phyloP scores from a whole-genome alignment of 2,888 invertebrate species.

The Euzophera pinguis region DNA sequence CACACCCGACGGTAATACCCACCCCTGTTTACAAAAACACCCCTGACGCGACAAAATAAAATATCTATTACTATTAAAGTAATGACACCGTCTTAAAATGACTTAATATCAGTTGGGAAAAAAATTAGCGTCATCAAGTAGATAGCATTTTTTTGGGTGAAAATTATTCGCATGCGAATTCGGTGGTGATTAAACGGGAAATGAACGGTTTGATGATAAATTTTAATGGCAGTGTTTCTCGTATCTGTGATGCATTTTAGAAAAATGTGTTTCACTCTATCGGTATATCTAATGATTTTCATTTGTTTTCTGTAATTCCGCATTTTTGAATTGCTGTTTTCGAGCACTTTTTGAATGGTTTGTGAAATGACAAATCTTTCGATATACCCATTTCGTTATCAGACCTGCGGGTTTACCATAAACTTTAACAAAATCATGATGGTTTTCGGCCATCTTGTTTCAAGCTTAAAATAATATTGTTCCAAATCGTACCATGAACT shows the following conservation, averaged over 20 bases:
- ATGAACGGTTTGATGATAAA: conserved; percentile 42
- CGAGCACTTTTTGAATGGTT: too few species aligned
- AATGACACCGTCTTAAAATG: conserved; percentile 79
- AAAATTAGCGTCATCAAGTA: conserved; percentile 73
- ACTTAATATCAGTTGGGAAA: conserved; percentile 79
- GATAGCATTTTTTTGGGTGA: conserved; percentile 28
- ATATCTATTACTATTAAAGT: conserved; percentile 81
- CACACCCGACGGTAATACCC: conserved; percentile 32
- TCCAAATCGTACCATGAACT: too few species aligned
- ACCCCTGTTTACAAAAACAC: conserved; percentile 64
- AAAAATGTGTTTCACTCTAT: too few species aligned
- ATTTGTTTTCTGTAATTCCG: too few species aligned
- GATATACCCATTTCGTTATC: too few species aligned
- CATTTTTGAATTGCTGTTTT: too few species aligned
- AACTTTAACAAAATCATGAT: too few species aligned
- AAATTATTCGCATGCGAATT: conserved; percentile 31
- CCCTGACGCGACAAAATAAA: conserved; percentile 74
- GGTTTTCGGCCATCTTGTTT: too few species aligned
- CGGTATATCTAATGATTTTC: too few species aligned
- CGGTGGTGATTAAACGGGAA: conserved; percentile 26
- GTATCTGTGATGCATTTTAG: background rate
- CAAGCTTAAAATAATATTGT: too few species aligned
- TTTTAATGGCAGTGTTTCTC: background rate
- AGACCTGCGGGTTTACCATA: too few species aligned
- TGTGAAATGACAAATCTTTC: too few species aligned